Evolutionary conservation across 2,113 vertebrate species (phyloP), one percentile per base, ranked within the genome.

Genomic region (Phoxinus phoxinus): DNA sequence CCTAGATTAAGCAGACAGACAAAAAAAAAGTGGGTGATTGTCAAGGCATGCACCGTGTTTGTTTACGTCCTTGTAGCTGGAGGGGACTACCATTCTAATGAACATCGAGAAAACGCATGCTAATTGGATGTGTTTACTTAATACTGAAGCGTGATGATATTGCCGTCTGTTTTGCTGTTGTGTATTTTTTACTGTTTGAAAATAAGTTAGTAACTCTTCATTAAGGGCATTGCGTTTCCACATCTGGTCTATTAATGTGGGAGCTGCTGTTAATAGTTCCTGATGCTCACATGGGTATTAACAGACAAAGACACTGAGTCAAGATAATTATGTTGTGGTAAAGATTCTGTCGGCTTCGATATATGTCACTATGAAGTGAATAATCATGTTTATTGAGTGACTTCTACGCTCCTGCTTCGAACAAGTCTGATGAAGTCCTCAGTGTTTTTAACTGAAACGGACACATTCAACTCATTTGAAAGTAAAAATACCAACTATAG

Each of bases 61-160:
- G 93, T 94, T 94, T 94, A 91, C 89, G 90, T 91, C 87, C n/a
- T 58, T 30, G 79, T 89, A 89, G 93, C 94, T 93, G 35, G 85
- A 84, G 92, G 94, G 88, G 53, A 90, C 88, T 91, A 84, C 79
- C 72, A 53, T 89, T 82, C 91, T 93, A 93, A 95, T 93, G 93
- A 93, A 93, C 89, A 89, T 91, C 88, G 88, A 85, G 85, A 85
- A 91, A 94, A 93, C 82, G 91, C 89, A 92, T 90, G 90, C 90
- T 94, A 94, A 95, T 93, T 92, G 92, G 91, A 90, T 83, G 63
- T 91, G 92, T 94, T 94, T 92, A 92, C 89, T 93, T 90, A 89
- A 83, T 84, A 86, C 87, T 92, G 92, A 91, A 93, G 88, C 88
- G 88, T 88, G 91, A 93, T 92, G 92, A 87, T 89, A 93, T 89